These are phyloP conservation scores for Drosophila gaucha DNA, from an alignment of 2,888 invertebrate genomes.

Conservation along the genomic window DNA sequence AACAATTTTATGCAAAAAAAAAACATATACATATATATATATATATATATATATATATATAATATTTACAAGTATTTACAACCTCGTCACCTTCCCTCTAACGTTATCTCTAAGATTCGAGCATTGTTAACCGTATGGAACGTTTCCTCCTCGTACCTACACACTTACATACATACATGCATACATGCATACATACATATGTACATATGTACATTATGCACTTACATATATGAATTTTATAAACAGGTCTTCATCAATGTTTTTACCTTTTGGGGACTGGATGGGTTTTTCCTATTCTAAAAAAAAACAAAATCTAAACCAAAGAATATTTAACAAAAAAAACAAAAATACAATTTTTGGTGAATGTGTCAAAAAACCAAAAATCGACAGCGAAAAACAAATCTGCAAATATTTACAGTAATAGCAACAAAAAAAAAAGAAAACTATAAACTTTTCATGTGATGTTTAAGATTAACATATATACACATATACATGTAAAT, in stretches of 20 bases:
- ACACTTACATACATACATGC: conserved; percentile 30
- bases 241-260: conserved; percentile 74
- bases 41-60: conserved; percentile 22
- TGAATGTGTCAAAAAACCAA: conserved; percentile 31
- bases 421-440: conserved; percentile 42
- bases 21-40: conserved; percentile 7
- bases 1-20: conserved; percentile 35
- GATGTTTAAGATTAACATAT: conserved; percentile 76
- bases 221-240: conserved; percentile 62
- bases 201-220: conserved; percentile 29
- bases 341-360: conserved; percentile 27
- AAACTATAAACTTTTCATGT: conserved; percentile 75
- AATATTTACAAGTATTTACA: conserved; percentile 48
- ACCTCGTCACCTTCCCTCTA: conserved; percentile 23
- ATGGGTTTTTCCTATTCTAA: conserved; percentile 70
- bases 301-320: conserved; percentile 33
- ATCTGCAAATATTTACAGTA: conserved; percentile 46
- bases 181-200: conserved; percentile 34
- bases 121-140: conserved; percentile 22
- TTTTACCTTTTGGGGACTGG: conserved; percentile 75
- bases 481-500: conserved; percentile 18
- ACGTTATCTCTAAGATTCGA: conserved; percentile 13
- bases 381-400: conserved; percentile 36
- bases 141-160: neutral
- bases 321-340: conserved; percentile 1